Conservation (phyloP, 1,140 invertebrate species). For the Tribolium castaneum region DNA sequence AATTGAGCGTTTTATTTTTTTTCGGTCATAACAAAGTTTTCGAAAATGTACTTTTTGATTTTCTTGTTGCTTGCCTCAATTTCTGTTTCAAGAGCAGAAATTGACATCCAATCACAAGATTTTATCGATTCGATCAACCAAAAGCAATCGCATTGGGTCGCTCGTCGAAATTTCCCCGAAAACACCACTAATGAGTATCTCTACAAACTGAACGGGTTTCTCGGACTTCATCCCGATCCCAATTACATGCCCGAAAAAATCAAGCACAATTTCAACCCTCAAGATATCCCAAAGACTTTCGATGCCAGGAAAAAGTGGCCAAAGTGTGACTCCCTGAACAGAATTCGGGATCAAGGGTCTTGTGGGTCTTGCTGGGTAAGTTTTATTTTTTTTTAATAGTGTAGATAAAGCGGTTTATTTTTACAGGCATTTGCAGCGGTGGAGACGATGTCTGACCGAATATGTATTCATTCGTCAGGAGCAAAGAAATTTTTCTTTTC, state of each 20-base stretch:
- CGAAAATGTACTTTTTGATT: neutral
- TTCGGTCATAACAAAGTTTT: too few relatives aligned
- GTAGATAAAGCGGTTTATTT: slow-evolving; percentile 1
- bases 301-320: slow-evolving; percentile 35
- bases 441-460: slow-evolving; percentile 82
- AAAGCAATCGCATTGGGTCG: slow-evolving; percentile 52
- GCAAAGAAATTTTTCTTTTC: slow-evolving; percentile 80
- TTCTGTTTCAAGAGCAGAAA: neutral
- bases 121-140: slow-evolving; percentile 75
- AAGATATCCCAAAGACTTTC: slow-evolving; percentile 22
- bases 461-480: slow-evolving; percentile 84
- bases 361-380: slow-evolving; percentile 43
- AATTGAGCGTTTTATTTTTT: too few relatives aligned
- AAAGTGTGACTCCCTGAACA: slow-evolving; percentile 14
- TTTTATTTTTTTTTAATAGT: slow-evolving; percentile 68
- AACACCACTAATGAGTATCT: slow-evolving; percentile 19
- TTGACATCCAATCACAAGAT: slow-evolving; percentile 69
- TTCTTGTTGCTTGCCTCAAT: neutral
- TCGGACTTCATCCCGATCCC: neutral
- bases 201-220: neutral
- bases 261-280: neutral
- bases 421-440: slow-evolving; percentile 44
- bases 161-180: slow-evolving; percentile 27
- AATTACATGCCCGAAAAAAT: neutral
- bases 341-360: slow-evolving; percentile 11